These are phyloP conservation scores for Chrysolina haemoptera DNA, from an alignment of 2,888 invertebrate species.

Conservation along the genomic window DNA sequence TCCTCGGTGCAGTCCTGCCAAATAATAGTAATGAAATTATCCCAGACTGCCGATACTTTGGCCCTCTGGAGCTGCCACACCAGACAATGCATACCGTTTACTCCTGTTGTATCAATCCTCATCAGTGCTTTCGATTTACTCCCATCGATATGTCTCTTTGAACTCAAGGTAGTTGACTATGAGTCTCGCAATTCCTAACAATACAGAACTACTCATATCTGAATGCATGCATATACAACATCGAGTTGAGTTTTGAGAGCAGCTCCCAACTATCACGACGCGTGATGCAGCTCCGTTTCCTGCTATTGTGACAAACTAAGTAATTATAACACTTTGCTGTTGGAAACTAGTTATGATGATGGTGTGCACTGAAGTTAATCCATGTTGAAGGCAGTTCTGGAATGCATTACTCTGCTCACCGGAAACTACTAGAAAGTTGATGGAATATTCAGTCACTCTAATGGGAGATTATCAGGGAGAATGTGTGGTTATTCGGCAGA, in stretches of 20 bases:
- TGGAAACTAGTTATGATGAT: constrained; percentile 35
- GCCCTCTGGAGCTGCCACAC: no score
- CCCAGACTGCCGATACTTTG: no score
- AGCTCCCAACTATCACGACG: background rate
- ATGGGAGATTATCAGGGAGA: constrained; percentile 1
- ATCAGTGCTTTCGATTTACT: background rate
- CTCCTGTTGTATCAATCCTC: no score
- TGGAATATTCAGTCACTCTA: constrained; percentile 11
- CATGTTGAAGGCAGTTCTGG: constrained; percentile 26
- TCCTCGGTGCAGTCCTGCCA: no score
- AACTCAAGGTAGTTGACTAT: background rate
- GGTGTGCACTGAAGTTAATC: constrained; percentile 34
- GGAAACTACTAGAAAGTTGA: constrained; percentile 21
- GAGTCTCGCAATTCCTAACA: background rate
- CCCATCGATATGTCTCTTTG: background rate
- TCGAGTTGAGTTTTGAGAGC: constrained; percentile 3
- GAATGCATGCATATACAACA: background rate
- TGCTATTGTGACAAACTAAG: constrained; percentile 39
- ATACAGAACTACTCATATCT: background rate
- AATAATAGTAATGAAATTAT: no score
- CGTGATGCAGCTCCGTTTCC: background rate
- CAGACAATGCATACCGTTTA: no score
- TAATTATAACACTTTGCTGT: constrained; percentile 39
- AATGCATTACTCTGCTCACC: constrained; percentile 14
- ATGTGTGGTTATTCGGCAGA: no score